Evolutionary conservation across 2,797 vertebrate species (phyloP), one percentile per base, ranked within the genome.

Genomic region (Chrosomus eos): DNA sequence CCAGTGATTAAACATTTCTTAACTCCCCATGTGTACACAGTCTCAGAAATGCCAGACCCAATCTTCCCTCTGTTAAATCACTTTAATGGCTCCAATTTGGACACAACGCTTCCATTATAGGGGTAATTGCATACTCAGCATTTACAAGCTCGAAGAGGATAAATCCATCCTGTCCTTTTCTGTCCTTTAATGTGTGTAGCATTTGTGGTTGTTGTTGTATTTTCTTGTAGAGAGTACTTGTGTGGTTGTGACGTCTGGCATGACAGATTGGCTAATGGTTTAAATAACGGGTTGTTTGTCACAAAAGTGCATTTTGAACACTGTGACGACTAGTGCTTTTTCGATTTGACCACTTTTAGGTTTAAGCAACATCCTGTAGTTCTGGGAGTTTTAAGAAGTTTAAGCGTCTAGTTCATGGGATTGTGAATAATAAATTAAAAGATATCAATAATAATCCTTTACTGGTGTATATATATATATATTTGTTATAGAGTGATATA

Each of bases 81-180:
- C 94, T 95, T 94, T 95, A 96, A 96, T 95, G 94, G 94, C 93
- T 93, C 93, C 95, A 95, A 95, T 95, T 96, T 96, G 94, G 94
- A 95, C 94, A 95, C 95, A 95, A 96, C 94, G 89, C 90, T 92
- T 95, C 94, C 93, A 95, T 95, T 96, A 95, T 94, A 95, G 93
- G 94, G 94, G 93, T 95, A 95, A 95, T 95, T 95, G 95, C 94
- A 94, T 92, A 94, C 94, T 95, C 94, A 96, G 94, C 95, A 95
- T 95, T 96, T 95, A 95, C 94, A 95, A 95, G 94, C 94, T 95
- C 88, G 90, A 90, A 94, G 95, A 93, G 94, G 92, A 95, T 95
- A 95, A 95, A 96, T 94, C 94, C 89, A 91, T 85, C 91, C 92
- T 94, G 94, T 94, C 93, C 92, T 95, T 95, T 95, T 95, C 93